Evolutionary conservation across 2,797 vertebrate genomes (phyloP), one percentile per base, ranked within the genome.

Genomic region (Micromesistius poutassou): DNA sequence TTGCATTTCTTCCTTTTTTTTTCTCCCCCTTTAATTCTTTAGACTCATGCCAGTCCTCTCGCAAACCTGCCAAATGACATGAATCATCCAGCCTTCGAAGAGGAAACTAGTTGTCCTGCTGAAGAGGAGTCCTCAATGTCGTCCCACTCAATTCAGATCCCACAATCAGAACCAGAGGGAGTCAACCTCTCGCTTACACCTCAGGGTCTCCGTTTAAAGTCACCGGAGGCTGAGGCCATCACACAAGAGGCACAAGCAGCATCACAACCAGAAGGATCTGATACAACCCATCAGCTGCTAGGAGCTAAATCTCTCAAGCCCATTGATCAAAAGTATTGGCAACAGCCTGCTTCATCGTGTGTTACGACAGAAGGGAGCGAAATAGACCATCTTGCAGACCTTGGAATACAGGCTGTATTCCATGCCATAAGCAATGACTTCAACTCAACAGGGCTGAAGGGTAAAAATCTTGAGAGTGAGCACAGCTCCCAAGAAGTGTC

Each of bases 41-140:
- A 98, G 97, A 86, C 83, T 50, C 88, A 91, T 5, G 89, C 88
- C 42, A 79, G 40, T 40, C 76, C 84, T 74, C 83, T 35, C 50
- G 94, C 93, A 46, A 91, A 93, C 42, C 93, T 89, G 50, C 82
- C 93, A 46, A 94, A 93, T 76, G 94, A 93, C 78, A 84, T 95
- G 79, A 90, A 91, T 12, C 89, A 75, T 33, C 91, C 92, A 12
- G 89, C 90, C 40, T 91, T 93, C 74, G 93, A 93, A 78, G 91
- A 89, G 72, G 93, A 95, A 91, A 25, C 76, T 90, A 30, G 87
- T 35, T 80, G 84, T 72, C 84, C 82, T n/a, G 31, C 80, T 71
- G 35, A 75, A 62, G 80, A 85, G 71, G 88, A 87, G 78, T 31
- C 75, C 28, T 72, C 77, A 22, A 85, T 88, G 75, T 78, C 62